A percentile compares a stretch with the other conserved stretches of the same genome.
Conservation (phyloP, 1,140 invertebrate genomes). For the Pogonus chalceus region DNA sequence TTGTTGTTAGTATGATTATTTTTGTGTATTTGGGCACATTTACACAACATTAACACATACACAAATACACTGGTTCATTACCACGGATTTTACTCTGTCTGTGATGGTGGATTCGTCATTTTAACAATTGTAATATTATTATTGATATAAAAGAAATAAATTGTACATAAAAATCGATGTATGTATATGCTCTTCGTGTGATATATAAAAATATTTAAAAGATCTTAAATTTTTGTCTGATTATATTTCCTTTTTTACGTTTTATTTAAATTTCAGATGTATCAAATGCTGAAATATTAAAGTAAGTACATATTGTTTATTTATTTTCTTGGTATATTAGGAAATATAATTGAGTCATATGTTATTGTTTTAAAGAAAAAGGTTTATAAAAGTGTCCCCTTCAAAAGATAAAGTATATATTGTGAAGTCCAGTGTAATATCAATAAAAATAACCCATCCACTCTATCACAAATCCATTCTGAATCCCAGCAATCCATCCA, state of each 20-base stretch:
- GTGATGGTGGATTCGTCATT: slow-evolving; percentile 3
- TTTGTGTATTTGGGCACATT: too few species aligned
- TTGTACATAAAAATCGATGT: slow-evolving; percentile 26
- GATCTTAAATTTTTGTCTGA: not conserved
- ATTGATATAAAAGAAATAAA: slow-evolving; percentile 8
- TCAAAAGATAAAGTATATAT: too few species aligned
- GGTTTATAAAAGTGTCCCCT: not conserved
- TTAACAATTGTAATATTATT: slow-evolving; percentile 2
- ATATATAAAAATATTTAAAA: slow-evolving; percentile 29
- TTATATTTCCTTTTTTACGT: not conserved
- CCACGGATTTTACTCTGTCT: not conserved
- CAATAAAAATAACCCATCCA: too few species aligned
- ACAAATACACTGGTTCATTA: not conserved
- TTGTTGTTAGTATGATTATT: too few species aligned
- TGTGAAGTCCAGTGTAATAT: too few species aligned
- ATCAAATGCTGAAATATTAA: not conserved
- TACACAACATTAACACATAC: not conserved
- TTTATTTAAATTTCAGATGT: not conserved
- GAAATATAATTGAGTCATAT: not conserved
- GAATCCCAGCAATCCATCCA: slow-evolving; percentile 11
- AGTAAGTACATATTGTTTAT: too few species aligned
- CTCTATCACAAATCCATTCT: too few species aligned
- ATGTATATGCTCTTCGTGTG: slow-evolving; percentile 37
- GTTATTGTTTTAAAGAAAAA: not conserved
- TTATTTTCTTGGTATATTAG: not conserved